phyloP scores from a whole-genome alignment of 2,797 vertebrate genomes.

The Enteromius anoplus region DNA sequence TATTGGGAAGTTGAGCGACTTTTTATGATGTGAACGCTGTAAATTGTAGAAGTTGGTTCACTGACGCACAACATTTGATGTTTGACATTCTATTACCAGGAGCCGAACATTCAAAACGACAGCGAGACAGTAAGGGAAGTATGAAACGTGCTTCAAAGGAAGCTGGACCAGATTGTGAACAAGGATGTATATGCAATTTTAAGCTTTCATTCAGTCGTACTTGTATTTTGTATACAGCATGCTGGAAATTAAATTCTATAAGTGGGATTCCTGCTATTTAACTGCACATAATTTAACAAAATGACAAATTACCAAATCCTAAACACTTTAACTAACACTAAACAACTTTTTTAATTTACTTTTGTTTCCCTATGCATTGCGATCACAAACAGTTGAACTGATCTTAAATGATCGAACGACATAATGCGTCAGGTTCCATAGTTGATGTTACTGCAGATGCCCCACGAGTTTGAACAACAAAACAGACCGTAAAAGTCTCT shows the following conservation, averaged over 20 bases:
- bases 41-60: not conserved
- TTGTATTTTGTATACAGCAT: not conserved
- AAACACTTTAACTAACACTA: not conserved
- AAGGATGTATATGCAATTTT: conserved; percentile 1
- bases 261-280: not conserved
- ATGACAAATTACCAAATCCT: not conserved
- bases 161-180: not conserved
- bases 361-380: not conserved
- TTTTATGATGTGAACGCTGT: not conserved
- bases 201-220: not conserved
- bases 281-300: not conserved
- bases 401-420: not conserved
- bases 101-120: not conserved
- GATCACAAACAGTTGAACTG: not conserved
- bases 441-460: not conserved
- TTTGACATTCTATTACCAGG: conserved; percentile 28
- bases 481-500: not conserved
- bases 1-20: not conserved
- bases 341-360: not conserved
- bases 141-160: conserved; percentile 21
- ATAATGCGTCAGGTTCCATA: not conserved
- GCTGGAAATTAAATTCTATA: not conserved
- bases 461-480: not conserved
- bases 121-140: not conserved
- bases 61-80: conserved; percentile 16